Evolutionary conservation across 1,140 invertebrate species (phyloP), one percentile per base, ranked within the genome.

Genomic region (Anastrepha ludens): DNA sequence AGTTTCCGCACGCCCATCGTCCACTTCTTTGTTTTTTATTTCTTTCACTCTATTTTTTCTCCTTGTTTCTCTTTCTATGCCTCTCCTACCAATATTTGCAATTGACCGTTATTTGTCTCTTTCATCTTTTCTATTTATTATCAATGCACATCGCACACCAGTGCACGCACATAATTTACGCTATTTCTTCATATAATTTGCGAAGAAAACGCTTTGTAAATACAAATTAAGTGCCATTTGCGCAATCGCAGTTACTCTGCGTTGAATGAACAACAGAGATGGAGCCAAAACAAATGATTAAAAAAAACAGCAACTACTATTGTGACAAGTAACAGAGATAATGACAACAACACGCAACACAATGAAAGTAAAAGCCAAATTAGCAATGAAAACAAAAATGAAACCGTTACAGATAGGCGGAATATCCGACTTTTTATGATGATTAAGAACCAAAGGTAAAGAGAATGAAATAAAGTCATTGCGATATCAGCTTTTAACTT

Each of bases 121-220:
- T 74, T 74, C 15, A 74, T 81, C 41, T 55, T 55, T 74, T 74
- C 70, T 20, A 55, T 81, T 81, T 81, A 55, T 44, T 74, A 74
- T 29, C 64, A 67, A 67, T 39, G 29, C 64, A 29, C n/a, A 20
- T 29, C 64, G 47, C 74, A 55, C 74, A 81, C 44, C 47, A 81
- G 47, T 55, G 74, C 47, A 47, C n/a, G 44, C 17, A 29, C 44
- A 81, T 6, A 81, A 81, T 81, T 81, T 81, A 47, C 74, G 55
- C 74, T 20, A 55, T 81, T 81, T 81, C 50, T 81, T 55, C 74
- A 81, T 29, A n/a, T 29, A 81, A 55, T 55, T 55, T 55, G 74
- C 20, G 47, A 58, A 50, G 74, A 55, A 20, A 81, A 81, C 74
- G 74, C n/a, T 9, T n/a, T 3, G 74, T 55, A 81, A 81, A 81